Base-by-base conservation (phyloP, 1,140 invertebrate genomes). In the Lasioglossum baleicum region DNA sequence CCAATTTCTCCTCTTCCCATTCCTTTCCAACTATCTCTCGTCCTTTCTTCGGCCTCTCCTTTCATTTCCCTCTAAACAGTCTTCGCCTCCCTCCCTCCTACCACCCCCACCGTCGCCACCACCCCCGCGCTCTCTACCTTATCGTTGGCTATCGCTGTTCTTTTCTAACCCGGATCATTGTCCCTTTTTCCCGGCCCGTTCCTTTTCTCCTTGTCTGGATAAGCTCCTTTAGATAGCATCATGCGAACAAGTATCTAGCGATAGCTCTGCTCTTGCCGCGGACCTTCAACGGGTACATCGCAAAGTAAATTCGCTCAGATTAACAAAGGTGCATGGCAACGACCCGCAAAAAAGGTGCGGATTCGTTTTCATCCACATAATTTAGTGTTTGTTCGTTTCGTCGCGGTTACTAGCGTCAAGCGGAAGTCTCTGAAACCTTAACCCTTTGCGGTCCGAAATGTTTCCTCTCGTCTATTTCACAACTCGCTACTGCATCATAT, bases 211-310 rank as follows among this genome's bases (percentile, higher is more conserved):
- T 35, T 8, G 44, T 40, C 81, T 61, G 65, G 51, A 76, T 81
- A 76, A 76, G 73, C 73, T 85, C 71, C 76, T 85, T 83, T 64
- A 69, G 83, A 85, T 81, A 53, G 68, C 79, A 85, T 82, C 73
- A 81, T 81, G 79, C 76, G 71, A 84, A 83, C 83, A 84, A 85
- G 79, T 84, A 83, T 85, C 83, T 82, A 75, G 65, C 56, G 83
- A 80, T 75, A 68, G 70, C 68, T 61, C 77, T 56, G 63, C 58
- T 26, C 26, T 81, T 81, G 64, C 73, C 75, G 58, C 66, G 68
- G 64, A 83, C 68, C 68, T 81, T 74, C 31, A 72, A 42, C 60
- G 71, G 60, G 73, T 82, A 84, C 81, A 67, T 78, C 56, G 75
- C 66, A 64, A 76, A 85, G 83, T 84, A 81, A 73, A 75, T 70